These are phyloP conservation scores for Ptilonorhynchus violaceus DNA, from an alignment of 2,113 vertebrate species.

Conservation along the genomic window DNA sequence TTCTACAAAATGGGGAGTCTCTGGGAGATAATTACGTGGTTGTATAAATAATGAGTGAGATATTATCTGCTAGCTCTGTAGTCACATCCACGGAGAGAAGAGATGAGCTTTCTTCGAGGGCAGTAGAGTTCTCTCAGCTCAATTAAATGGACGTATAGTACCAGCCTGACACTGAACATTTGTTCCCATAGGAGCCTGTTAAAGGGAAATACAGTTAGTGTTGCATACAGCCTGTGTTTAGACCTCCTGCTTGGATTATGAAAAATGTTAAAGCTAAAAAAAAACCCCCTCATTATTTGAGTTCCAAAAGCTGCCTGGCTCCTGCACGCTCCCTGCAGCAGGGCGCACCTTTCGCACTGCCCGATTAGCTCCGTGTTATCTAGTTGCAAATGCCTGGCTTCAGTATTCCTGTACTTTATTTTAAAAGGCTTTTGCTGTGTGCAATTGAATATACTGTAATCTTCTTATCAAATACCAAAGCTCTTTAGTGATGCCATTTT, in stretches of 20 bases:
- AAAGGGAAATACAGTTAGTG: slow-evolving; percentile 49
- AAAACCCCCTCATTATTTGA: background rate
- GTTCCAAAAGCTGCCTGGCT: slow-evolving; percentile 22
- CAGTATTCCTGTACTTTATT: slow-evolving; percentile 20
- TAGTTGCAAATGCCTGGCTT: slow-evolving; percentile 25
- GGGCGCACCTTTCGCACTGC: background rate
- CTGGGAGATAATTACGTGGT: slow-evolving; percentile 46
- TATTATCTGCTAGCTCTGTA: slow-evolving; percentile 39
- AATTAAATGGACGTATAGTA: slow-evolving; percentile 54
- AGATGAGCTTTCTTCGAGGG: slow-evolving; percentile 35
- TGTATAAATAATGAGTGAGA: slow-evolving; percentile 61
- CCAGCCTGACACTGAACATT: slow-evolving; percentile 51
- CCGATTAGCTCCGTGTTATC: slow-evolving; percentile 48
- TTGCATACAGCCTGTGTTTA: slow-evolving; percentile 52
- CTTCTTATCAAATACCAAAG: slow-evolving; percentile 58
- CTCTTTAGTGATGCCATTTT: slow-evolving; percentile 64
- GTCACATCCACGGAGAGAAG: slow-evolving; percentile 23
- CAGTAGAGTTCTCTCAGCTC: slow-evolving; percentile 47
- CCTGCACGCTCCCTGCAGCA: background rate
- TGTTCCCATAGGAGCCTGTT: slow-evolving; percentile 57
- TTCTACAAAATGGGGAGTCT: slow-evolving; percentile 16
- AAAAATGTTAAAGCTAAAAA: slow-evolving; percentile 49
- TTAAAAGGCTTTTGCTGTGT: slow-evolving; percentile 51
- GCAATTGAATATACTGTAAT: slow-evolving; percentile 57
- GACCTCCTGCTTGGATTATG: slow-evolving; percentile 44